phyloP scores from a whole-genome alignment of 2,113 vertebrate species.

The Scopus umbretta region DNA sequence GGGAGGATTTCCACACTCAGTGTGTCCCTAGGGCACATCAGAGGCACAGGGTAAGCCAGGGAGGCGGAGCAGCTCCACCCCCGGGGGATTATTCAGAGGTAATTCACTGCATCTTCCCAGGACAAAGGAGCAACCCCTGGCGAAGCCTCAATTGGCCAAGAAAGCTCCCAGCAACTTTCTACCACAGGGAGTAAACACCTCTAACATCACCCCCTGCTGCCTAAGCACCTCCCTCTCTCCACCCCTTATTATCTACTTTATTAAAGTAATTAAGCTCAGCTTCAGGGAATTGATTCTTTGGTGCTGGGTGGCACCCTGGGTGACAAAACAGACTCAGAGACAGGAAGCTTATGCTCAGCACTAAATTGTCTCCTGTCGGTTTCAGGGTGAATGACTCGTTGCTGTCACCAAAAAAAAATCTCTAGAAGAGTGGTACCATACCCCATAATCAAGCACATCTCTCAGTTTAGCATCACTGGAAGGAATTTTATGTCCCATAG shows the following conservation, averaged over 20 bases:
- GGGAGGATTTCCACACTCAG: fast-evolving
- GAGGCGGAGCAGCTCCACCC: background rate
- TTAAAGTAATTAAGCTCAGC: background rate
- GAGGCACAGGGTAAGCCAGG: background rate
- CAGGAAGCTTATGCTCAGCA: background rate
- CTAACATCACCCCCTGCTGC: background rate
- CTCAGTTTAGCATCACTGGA: background rate
- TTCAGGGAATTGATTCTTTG: background rate
- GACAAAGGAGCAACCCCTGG: background rate
- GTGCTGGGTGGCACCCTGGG: background rate
- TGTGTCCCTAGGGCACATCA: background rate
- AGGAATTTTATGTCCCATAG: background rate
- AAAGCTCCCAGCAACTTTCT: background rate
- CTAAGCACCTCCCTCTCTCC: background rate
- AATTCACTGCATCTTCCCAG: background rate
- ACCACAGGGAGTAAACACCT: fast-evolving
- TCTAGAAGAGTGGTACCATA: background rate
- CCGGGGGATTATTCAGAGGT: background rate
- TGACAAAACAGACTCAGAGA: background rate
- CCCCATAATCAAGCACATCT: background rate
- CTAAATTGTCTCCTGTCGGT: background rate
- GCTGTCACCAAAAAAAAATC: background rate
- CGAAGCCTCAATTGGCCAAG: fast-evolving
- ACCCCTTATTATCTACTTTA: background rate
- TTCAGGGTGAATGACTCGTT: background rate